Base-by-base conservation (phyloP, 2,113 vertebrate genomes). In the Callithrix jacchus region DNA sequence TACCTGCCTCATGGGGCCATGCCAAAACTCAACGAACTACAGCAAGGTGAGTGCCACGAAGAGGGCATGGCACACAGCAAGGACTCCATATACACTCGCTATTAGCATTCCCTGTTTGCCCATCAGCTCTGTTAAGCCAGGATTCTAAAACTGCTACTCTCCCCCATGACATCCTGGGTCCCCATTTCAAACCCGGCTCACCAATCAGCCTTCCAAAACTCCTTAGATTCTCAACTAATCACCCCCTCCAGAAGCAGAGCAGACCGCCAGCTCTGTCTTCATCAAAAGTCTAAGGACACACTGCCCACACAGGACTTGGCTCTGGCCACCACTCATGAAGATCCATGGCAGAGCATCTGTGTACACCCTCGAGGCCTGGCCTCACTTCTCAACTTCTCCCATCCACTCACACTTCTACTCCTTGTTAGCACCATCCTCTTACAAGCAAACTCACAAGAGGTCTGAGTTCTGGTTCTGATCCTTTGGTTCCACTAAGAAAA, bases 61-160 rank as follows among this genome's bases (percentile, higher is more conserved):
- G 27, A n/a, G 14, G 20, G 27, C 3, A 0, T 17, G 16, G n/a
- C 12, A 35, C 4, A 0, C 1, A 81, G 58, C 6, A 13, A 47
- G 47, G 47, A 47, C 40, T 83, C 45, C 30, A 32, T 14, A 9
- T 88, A 49, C 2, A 5, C 35, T 42, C 32, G 17, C 66, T 85
- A 30, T 42, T 21, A 30, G 10, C 5, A 21, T 54, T 30, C 12
- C 73, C 5, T 17, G n/a, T 32, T 76, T 49, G 27, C 6, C 52
- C 27, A 2, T 1, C 6, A 66, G 79, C 37, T 81, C 76, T 40
- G 84, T 37, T 45, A n/a, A 37, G 71, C 40, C 64, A 45, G 49
- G 37, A 27, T 2, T 58, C 40, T 6, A 49, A 0, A 5, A 27
- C 54, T 61, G 37, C 37, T 89, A 23, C 45, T 70, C 11, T 37